Base-by-base conservation (phyloP, 2,888 invertebrate species). In the Apotomis capreana region DNA sequence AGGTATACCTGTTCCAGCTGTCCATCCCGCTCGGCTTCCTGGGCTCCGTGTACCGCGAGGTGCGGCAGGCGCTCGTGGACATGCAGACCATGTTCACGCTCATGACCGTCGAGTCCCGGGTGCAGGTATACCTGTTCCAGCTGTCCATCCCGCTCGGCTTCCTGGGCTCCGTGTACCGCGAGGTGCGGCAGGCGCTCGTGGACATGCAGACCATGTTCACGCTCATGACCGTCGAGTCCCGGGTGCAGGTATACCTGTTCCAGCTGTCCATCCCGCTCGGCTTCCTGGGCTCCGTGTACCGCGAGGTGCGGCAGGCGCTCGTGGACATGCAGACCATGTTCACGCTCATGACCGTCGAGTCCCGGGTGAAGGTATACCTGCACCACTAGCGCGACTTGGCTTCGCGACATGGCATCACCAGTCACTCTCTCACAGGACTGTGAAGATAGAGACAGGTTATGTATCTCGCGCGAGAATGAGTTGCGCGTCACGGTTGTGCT, bases 271-370 rank as follows among this genome's bases (percentile, higher is more conserved):
- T 99, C 75, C 99, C 99, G 15, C 94, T 99, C 57, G 99, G 99
- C 78, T 99, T 99, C 92, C 95, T 99, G 62, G 99, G 99, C 74
- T 99, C 99, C 59, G 99, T 99, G 64, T 99, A 99, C 92, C 94
- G 99, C 70, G 99, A 99, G 94, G 97, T 99, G 69, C 94, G 99
- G 5, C 99, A 99, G 93, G 98, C 99, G 9, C 94, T 99, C 74
- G 96, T 99, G 74, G 99, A 99, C 89, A 99, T 99, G 99, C 97
- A 98, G 93, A 97, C 98, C 61, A 99, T 99, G 99, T 99, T 99
- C 91, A 97, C 97, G 12, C 94, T 99, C n/a, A 96, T 99, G 95
- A 96, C 97, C 58, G 95, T 98, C 79, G 95, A 97, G 84, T 95
- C 98, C 37, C 90, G 94, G 68, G 95, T 99, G 74, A 95, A 96